A percentile compares a stretch with the other conserved stretches of the same genome.
phyloP scores from a whole-genome alignment of 2,113 vertebrate genomes.

The Thunnus maccoyii region DNA sequence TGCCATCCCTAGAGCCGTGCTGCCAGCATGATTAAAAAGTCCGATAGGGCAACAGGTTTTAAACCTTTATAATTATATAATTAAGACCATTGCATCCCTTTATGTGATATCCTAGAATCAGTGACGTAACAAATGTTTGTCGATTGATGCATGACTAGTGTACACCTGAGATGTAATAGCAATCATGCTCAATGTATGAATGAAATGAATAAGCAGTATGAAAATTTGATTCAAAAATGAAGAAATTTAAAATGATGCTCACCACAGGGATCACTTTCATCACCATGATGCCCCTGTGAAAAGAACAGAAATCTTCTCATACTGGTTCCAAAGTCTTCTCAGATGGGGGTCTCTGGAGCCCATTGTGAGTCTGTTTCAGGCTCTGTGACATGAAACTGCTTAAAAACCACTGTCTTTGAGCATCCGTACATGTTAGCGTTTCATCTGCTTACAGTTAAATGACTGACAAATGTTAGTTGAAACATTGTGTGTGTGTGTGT shows the following conservation, averaged over 20 bases:
- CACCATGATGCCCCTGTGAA: background rate
- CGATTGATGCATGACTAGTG: background rate
- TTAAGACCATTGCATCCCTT: too few relatives aligned
- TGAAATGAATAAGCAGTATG: background rate
- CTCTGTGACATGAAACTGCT: background rate
- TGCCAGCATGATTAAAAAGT: too few relatives aligned
- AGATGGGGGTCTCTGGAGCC: background rate
- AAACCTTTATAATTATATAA: too few relatives aligned
- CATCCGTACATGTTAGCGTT: conserved; percentile 6
- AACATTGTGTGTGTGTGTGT: background rate
- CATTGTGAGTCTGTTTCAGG: conserved; percentile 8
- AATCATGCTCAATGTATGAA: background rate
- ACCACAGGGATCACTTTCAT: background rate
- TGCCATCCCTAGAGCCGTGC: too few relatives aligned
- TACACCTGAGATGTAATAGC: background rate
- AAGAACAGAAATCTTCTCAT: conserved; percentile 1
- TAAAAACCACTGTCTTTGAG: too few relatives aligned
- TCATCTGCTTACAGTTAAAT: conserved; percentile 33
- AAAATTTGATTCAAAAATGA: background rate
- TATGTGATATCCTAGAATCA: too few relatives aligned
- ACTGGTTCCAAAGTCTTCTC: background rate
- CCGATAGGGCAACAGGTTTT: too few relatives aligned
- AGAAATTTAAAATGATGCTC: conserved; percentile 4
- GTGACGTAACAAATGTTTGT: background rate
- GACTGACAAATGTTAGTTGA: conserved; percentile 23